Conservation (phyloP, 2,113 vertebrate genomes). For the Dicaeum eximium region DNA sequence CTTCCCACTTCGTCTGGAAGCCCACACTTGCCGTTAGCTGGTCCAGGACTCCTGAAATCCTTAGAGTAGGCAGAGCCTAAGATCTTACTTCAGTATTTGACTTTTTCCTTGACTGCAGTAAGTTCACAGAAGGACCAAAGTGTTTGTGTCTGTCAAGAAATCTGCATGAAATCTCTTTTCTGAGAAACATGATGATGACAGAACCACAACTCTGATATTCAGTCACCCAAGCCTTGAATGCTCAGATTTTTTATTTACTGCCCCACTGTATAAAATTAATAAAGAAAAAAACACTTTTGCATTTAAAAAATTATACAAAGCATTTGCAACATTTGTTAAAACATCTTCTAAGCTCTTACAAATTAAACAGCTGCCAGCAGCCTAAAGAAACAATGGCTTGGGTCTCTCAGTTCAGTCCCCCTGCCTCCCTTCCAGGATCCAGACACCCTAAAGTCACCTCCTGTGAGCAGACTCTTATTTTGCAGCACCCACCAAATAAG, state of each 20-base stretch:
- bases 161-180: background rate
- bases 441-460: background rate
- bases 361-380: background rate
- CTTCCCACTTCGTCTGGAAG: background rate
- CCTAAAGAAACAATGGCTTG: background rate
- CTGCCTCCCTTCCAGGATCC: background rate
- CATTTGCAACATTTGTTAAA: background rate
- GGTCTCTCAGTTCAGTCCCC: background rate
- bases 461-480: background rate
- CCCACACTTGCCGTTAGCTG: background rate
- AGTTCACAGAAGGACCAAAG: background rate
- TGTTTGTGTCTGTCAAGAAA: background rate
- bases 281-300: background rate
- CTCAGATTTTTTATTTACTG: background rate
- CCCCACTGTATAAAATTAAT: background rate
- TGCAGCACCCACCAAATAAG: background rate
- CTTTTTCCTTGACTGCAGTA: background rate
- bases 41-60: background rate
- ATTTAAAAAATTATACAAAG: background rate
- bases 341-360: background rate
- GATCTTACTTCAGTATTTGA: background rate
- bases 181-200: background rate
- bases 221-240: background rate
- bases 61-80: background rate
- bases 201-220: background rate